A percentile compares a stretch with the other conserved stretches of the same genome.
These are phyloP conservation scores for Hoplostethus atlanticus DNA, from an alignment of 2,797 vertebrate species.

Conservation along the genomic window DNA sequence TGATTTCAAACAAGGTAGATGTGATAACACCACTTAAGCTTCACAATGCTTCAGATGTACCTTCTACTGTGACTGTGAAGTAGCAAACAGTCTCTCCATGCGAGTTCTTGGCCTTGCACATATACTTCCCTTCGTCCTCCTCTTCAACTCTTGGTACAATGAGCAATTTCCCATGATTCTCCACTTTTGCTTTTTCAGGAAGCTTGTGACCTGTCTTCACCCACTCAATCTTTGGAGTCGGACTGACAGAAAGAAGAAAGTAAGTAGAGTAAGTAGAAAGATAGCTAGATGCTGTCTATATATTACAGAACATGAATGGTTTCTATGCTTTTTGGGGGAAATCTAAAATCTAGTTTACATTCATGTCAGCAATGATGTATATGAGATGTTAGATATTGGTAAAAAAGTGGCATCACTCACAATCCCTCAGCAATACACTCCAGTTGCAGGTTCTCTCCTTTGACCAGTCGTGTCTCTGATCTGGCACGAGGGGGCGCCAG, in stretches of 20 bases:
- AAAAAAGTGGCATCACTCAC: constrained; percentile 83
- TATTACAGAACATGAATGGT: not conserved
- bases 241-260: constrained; percentile 78
- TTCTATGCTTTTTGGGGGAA: too few relatives aligned
- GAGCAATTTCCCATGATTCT: constrained; percentile 89
- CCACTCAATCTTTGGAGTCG: constrained; percentile 93
- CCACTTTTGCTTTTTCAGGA: constrained; percentile 78
- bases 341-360: too few relatives aligned
- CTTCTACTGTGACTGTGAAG: constrained; percentile 92
- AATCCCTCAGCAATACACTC: constrained; percentile 97
- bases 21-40: not conserved
- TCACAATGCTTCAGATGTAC: constrained; percentile 72
- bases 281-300: not conserved
- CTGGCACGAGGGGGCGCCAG: constrained; percentile 87
- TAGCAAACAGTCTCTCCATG: constrained; percentile 84
- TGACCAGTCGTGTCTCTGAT: constrained; percentile 84
- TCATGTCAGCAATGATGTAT: not conserved
- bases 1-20: not conserved
- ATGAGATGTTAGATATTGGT: not conserved
- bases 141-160: constrained; percentile 86
- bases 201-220: constrained; percentile 82
- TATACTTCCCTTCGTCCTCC: constrained; percentile 89
- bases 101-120: constrained; percentile 90
- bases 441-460: constrained; percentile 89
- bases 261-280: not conserved